Percentiles rank a stretch among this genome's conserved stretches.
phyloP scores from a whole-genome alignment of 2,797 vertebrate species.

The Sebastes aleutianus region DNA sequence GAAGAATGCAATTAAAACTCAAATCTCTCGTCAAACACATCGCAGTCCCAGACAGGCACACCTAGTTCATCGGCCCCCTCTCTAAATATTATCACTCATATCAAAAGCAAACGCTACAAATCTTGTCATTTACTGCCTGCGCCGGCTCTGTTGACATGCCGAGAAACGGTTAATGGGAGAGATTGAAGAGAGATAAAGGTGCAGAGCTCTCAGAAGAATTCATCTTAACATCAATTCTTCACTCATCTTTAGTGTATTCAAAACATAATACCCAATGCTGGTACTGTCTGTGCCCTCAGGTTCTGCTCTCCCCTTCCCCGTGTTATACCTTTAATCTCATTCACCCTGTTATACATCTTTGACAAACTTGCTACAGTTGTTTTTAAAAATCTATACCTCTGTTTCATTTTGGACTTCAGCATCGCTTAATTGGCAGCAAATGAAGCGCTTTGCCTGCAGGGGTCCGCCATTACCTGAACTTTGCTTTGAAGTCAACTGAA shows the following conservation, averaged over 20 bases:
- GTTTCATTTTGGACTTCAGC: constrained; percentile 42
- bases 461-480: constrained; percentile 21
- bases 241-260: background rate
- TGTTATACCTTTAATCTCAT: constrained; percentile 32
- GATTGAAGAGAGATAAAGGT: constrained; percentile 34
- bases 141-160: constrained; percentile 70
- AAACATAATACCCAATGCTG: background rate
- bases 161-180: constrained; percentile 42
- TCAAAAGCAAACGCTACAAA: constrained; percentile 82
- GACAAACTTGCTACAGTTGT: constrained; percentile 12
- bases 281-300: background rate
- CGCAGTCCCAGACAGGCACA: constrained; percentile 60
- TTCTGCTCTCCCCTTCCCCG: background rate
- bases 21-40: constrained; percentile 82
- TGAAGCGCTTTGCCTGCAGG: constrained; percentile 24
- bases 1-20: constrained; percentile 78
- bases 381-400: constrained; percentile 31
- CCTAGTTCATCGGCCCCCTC: constrained; percentile 59
- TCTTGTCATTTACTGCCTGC: constrained; percentile 69
- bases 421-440: constrained; percentile 35
- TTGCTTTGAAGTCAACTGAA: constrained; percentile 34
- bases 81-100: constrained; percentile 84
- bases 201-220: constrained; percentile 14
- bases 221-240: background rate
- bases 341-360: constrained; percentile 4